phyloP scores from a whole-genome alignment of 1,140 invertebrate genomes.

The Holotrichia oblita region DNA sequence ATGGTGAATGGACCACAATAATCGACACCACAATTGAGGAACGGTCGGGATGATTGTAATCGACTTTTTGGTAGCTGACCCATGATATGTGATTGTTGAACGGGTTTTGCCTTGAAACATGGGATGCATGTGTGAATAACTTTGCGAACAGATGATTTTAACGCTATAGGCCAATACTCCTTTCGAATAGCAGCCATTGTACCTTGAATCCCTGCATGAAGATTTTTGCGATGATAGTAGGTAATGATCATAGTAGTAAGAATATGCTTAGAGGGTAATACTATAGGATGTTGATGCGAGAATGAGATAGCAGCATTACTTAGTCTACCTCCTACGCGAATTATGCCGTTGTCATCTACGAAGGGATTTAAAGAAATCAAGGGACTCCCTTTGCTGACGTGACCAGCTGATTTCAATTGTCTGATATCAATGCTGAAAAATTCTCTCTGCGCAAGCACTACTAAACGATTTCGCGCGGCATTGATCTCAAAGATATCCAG shows the following conservation, averaged over 20 bases:
- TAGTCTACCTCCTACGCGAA: constrained; percentile 54
- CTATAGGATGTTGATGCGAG: constrained; percentile 46
- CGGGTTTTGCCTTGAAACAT: constrained; percentile 12
- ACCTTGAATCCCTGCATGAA: constrained; percentile 53
- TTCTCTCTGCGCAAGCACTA: no score
- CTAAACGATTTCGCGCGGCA: no score
- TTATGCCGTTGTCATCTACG: constrained; percentile 47
- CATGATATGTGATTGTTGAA: constrained; percentile 24
- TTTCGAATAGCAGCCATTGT: constrained; percentile 47
- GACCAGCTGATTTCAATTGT: no score
- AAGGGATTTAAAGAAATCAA: constrained; percentile 43
- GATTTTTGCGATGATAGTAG: constrained; percentile 44
- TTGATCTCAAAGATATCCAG: no score
- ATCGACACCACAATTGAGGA: constrained; percentile 42
- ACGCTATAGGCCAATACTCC: constrained; percentile 51
- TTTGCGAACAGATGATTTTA: background rate
- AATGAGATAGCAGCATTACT: constrained; percentile 46
- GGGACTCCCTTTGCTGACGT: no score
- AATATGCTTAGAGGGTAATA: constrained; percentile 44
- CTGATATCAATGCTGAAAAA: no score
- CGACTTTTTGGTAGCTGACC: constrained; percentile 39
- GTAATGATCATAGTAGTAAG: constrained; percentile 45
- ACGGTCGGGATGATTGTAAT: constrained; percentile 35
- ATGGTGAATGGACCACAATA: constrained; percentile 42
- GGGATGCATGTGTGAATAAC: background rate